phyloP scores from a whole-genome alignment of 2,797 vertebrate species.

The Margarornis squamiger region DNA sequence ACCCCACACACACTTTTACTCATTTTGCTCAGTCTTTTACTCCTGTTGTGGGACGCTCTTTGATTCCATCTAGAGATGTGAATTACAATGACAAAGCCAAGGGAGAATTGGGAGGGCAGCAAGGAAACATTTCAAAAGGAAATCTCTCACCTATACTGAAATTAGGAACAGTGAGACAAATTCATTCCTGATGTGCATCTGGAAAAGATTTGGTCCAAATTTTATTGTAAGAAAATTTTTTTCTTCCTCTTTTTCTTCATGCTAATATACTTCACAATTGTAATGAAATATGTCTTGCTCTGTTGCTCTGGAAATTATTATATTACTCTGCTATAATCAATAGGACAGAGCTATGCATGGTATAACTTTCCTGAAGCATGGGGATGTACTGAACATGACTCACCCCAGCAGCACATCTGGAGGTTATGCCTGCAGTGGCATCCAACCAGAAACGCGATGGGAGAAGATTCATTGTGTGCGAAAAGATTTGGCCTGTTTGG shows the following conservation, averaged over 20 bases:
- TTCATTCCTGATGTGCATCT: constrained; percentile 46
- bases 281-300: constrained; percentile 7
- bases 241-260: neutral
- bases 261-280: neutral
- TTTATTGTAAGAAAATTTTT: neutral
- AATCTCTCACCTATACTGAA: constrained; percentile 53
- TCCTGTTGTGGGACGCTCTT: neutral
- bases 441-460: constrained; percentile 14
- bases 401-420: neutral
- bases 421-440: constrained; percentile 27
- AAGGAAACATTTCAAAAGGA: constrained; percentile 33
- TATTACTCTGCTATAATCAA: neutral
- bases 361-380: neutral
- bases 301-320: constrained; percentile 55
- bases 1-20: neutral
- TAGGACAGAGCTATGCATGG: constrained; percentile 6
- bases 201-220: constrained; percentile 54
- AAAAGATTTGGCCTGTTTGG: constrained; percentile 39
- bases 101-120: neutral
- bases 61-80: neutral
- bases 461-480: constrained; percentile 40
- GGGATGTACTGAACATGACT: constrained; percentile 18
- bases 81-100: neutral
- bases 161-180: constrained; percentile 42
- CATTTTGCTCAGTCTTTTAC: neutral